Evolutionary conservation across 92 coral and sea anemone species (phyloP).

Genomic region (Siderastrea radians): DNA sequence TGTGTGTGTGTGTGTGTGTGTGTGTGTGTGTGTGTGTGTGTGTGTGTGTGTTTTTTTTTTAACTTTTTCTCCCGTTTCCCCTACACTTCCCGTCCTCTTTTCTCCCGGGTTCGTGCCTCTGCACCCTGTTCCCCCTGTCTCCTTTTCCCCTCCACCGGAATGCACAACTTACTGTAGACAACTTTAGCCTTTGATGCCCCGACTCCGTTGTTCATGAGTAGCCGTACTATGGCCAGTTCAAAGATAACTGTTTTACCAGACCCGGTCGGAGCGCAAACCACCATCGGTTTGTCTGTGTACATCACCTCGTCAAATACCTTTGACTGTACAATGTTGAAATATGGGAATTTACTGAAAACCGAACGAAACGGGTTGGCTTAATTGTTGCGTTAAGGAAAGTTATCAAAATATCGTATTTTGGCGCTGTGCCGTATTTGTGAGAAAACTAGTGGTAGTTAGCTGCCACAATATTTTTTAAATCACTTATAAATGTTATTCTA

Average conservation of each 20-base stretch:
- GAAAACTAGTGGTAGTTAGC: no score
- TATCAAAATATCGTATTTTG: neutral
- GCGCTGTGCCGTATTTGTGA: no score
- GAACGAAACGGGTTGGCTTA: conserved; percentile 88
- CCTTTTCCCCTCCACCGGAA: neutral
- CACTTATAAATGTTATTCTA: no score
- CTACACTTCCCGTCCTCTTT: no score
- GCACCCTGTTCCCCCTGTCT: no score
- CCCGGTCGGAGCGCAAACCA: conserved; percentile 98
- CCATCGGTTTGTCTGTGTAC: conserved; percentile 96
- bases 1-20: no score
- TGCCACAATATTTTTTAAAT: no score
- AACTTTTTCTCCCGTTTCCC: no score
- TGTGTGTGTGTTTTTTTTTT: no score
- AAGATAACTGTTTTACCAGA: conserved; percentile 98
- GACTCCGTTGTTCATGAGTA: conserved; percentile 79
- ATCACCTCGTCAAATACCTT: conserved; percentile 97
- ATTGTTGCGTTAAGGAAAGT: conserved; percentile 44
- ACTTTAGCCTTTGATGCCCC: conserved; percentile 69
- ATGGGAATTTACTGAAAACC: conserved; percentile 90
- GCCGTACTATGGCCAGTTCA: conserved; percentile 96
- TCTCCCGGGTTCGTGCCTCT: no score
- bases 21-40: no score
- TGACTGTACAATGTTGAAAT: conserved; percentile 97
- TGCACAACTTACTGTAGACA: conserved; percentile 88